Evolutionary conservation across 2,113 vertebrate genomes (phyloP), one percentile per base, ranked within the genome.

Genomic region (Acanthochromis polyacanthus): DNA sequence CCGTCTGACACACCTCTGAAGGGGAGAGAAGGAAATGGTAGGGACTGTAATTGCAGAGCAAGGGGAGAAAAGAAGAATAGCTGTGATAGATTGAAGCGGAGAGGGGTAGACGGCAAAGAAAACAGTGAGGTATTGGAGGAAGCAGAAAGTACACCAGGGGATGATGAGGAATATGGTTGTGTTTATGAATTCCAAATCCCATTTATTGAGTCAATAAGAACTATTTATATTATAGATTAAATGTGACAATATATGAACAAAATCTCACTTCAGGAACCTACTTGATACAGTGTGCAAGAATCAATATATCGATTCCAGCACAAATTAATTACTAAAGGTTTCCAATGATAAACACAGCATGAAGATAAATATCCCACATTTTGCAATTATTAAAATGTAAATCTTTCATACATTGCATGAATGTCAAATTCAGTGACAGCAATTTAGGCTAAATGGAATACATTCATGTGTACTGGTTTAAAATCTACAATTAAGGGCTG

Each of bases 251-350:
- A 50, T 71, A 25, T 32, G 10, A 40, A 59, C 14, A 22, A 22
- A 56, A 61, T 63, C 15, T 2, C 30, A 16, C 30, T 64, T 14
- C 2, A 59, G 61, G 23, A 63, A 52, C 17, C 19, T 53, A 3
- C 40, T 66, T 30, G 9, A 76, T 83, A 58, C 20, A 53, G 2
- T 75, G 58, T 51, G 71, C 56, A 46, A 15, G 8, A 79, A 77
- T 85, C 50, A 51, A 88, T 86, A 74, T 53, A 72, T 58, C 8
- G 1, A 86, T 81, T 59, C 19, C 8, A 36, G 58, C 52, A 77
- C 23, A 75, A 55, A 82, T 82, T 0, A 74, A 67, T 82, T 57
- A 3, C 25, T 71, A 51, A 80, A 64, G 55, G 80, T 88, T 86
- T 86, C 46, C 69, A 71, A 74, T 77, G 62, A 78, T 40, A 56